Conservation (phyloP, 30 jellyfish, hydroid and myxozoan genomes). For the Cassiopea andromeda region DNA sequence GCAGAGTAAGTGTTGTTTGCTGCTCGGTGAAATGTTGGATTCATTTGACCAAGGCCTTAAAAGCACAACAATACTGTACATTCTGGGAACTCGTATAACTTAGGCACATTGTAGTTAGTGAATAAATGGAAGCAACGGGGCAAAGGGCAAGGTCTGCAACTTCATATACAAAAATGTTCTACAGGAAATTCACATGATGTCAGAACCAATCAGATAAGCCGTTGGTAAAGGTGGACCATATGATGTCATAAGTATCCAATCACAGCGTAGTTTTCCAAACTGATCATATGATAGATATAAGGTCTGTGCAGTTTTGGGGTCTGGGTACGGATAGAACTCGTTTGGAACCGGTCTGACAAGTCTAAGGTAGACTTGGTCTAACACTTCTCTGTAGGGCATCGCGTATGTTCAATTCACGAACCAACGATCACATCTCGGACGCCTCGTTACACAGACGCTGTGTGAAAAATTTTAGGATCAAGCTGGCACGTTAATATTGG, state of each 20-base stretch:
- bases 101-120: not conserved
- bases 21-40: too few relatives aligned
- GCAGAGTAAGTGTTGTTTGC: too few relatives aligned
- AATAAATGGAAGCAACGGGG: not conserved
- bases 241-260: not conserved
- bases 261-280: not conserved
- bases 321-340: constrained; percentile 8
- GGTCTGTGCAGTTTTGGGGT: constrained; percentile 6
- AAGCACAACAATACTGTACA: not conserved
- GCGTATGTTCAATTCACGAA: not conserved
- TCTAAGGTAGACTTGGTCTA: constrained; percentile 55
- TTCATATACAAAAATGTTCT: not conserved
- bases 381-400: not conserved
- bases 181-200: not conserved
- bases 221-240: not conserved
- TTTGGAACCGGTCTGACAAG: constrained; percentile 53
- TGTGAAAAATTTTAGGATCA: not conserved
- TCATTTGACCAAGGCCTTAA: too few relatives aligned
- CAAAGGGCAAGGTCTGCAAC: not conserved
- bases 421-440: not conserved
- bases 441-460: not conserved
- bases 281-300: not conserved
- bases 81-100: not conserved
- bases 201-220: not conserved
- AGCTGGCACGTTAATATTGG: not conserved